A percentile compares a stretch with the other conserved stretches of the same genome.
These are phyloP conservation scores for Erythrolamprus reginae DNA, from an alignment of 2,113 vertebrate species.

Conservation along the genomic window DNA sequence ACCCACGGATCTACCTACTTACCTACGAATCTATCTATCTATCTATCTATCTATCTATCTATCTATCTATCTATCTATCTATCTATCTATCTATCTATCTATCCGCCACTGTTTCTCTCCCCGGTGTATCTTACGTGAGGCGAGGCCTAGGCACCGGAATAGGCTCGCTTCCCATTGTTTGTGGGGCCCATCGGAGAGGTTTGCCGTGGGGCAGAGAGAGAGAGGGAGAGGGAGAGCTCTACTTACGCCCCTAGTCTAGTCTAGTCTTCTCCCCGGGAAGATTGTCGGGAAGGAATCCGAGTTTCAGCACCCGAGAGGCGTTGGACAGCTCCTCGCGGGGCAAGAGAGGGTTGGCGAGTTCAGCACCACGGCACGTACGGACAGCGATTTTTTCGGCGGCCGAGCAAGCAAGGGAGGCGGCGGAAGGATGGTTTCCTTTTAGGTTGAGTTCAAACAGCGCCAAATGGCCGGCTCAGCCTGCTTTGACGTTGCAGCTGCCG, in stretches of 20 bases:
- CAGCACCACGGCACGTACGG: neutral
- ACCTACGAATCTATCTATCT: no score
- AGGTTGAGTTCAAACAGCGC: neutral
- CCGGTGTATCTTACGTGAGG: neutral
- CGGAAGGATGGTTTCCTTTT: slow-evolving; percentile 42
- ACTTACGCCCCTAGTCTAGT: neutral
- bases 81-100: no score
- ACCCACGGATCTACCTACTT: no score
- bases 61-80: no score
- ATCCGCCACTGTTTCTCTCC: neutral
- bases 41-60: no score
- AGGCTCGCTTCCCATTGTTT: neutral
- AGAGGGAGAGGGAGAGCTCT: neutral
- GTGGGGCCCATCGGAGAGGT: neutral
- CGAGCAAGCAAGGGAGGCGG: slow-evolving; percentile 39
- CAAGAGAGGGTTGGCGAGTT: neutral
- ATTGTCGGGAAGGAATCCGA: neutral
- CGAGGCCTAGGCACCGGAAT: neutral
- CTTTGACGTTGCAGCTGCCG: neutral
- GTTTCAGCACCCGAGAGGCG: slow-evolving; percentile 20
- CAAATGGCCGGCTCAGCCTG: neutral
- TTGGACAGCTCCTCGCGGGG: slow-evolving; percentile 2
- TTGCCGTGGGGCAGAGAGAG: neutral
- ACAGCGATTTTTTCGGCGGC: neutral
- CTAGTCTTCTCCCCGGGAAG: neutral